Base-by-base conservation (phyloP, 2,113 vertebrate genomes). In the Hippocampus abdominalis region DNA sequence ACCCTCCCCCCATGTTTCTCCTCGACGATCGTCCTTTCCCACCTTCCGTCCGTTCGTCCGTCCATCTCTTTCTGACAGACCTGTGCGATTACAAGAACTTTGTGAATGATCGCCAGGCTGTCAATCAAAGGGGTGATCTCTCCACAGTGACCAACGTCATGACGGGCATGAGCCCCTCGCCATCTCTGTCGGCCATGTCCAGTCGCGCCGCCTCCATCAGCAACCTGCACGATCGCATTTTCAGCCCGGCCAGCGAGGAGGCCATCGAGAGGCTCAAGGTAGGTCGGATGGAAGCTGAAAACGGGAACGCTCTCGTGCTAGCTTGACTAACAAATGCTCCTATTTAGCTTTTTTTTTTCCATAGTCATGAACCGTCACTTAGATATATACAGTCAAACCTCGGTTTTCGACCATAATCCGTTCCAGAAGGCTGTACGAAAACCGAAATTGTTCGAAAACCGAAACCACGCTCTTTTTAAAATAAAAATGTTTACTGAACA, bases 231-330 rank as follows among this genome's bases (percentile, higher is more conserved):
- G 96, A 99, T 67, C 95, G 96, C 76, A 94, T 99, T 83, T 98
- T 98, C 77, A 96, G 95, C 78, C 96, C 96, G 0, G 97, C 96
- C 80, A 98, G 96, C 0, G 97, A 98, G 75, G 95, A 99, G 80
- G 93, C 97, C 0, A 99, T 99, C 0, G 97, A 99, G 71, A 93
- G 96, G 40, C 94, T 99, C 70, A 99, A 98, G 95, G 97, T 98
- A 80, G 79, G 76, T 63, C 27, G 21, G 36, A 12, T 27, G 27
- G 56, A 66, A 12, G n/a, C 29, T 5, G n/a, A 29, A n/a, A 56
- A 72, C 23, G 3, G 23, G 23, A 56, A 0, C 21, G 20, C n/a
- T 23, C 3, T 4, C 1, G 49, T 21, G 49, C 18, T 8, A 16
- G 16, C 16, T 49, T 49, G 6, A 49, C 18, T 20, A 20, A 21